Percentiles rank a stretch among this genome's conserved stretches.
phyloP scores from a whole-genome alignment of 2,113 vertebrate species.

The Cebus imitator region DNA sequence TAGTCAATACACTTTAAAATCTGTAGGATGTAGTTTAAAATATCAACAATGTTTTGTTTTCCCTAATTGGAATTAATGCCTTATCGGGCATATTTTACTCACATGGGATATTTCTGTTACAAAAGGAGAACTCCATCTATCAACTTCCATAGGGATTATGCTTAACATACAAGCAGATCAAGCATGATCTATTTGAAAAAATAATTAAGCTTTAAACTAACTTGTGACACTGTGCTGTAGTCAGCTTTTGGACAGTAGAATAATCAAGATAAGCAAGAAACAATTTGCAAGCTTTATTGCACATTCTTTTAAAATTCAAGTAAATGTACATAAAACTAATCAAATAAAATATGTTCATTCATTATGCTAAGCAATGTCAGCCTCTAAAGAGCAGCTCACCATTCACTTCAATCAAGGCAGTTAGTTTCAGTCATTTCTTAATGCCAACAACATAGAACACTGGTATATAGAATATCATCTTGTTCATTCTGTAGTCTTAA shows the following conservation, averaged over 20 bases:
- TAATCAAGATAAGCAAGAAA: conserved; percentile 40
- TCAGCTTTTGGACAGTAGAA: conserved; percentile 44
- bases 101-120: conserved; percentile 56
- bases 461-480: not conserved
- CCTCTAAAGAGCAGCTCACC: not conserved
- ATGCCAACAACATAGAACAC: not conserved
- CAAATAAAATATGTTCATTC: conserved; percentile 60
- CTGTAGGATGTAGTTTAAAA: conserved; percentile 24
- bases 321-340: conserved; percentile 58
- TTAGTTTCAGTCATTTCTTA: not conserved
- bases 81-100: not conserved
- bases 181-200: not conserved
- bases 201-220: conserved; percentile 12
- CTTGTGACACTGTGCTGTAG: conserved; percentile 61
- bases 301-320: conserved; percentile 72
- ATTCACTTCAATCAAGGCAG: not conserved
- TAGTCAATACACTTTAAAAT: conserved; percentile 19
- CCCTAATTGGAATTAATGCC: conserved; percentile 48
- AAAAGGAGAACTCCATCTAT: conserved; percentile 41
- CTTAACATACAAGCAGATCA: not conserved
- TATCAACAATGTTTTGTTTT: conserved; percentile 11
- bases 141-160: not conserved
- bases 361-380: conserved; percentile 68
- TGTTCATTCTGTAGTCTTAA: not conserved
- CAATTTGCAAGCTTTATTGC: conserved; percentile 73